Evolutionary conservation across 1,140 invertebrate species (phyloP).

Genomic region (Heliconius congener): DNA sequence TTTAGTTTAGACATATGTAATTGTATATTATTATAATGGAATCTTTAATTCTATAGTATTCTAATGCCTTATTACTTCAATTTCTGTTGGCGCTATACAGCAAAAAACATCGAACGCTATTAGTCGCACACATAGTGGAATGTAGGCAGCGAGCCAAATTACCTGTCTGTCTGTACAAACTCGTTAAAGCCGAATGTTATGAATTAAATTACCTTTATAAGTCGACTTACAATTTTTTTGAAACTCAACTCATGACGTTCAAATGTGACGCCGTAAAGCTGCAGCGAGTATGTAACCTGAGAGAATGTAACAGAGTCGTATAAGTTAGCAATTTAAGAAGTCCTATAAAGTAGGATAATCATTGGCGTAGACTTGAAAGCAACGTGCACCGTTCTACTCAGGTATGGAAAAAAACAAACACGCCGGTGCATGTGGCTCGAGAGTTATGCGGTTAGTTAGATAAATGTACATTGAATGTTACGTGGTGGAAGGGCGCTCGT

Average conservation of each 20-base stretch:
- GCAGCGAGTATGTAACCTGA: neutral
- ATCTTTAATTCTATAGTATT: neutral
- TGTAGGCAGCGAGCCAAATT: constrained; percentile 66
- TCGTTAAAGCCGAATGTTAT: constrained; percentile 51
- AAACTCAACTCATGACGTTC: neutral
- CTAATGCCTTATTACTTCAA: constrained; percentile 51
- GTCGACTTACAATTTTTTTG: constrained; percentile 20
- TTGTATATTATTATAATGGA: neutral
- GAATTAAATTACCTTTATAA: constrained; percentile 49
- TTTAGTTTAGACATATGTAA: neutral
- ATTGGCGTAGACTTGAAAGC: constrained; percentile 34
- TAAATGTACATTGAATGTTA: constrained; percentile 44
- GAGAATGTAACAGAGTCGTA: constrained; percentile 12
- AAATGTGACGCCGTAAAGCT: constrained; percentile 8
- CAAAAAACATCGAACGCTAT: constrained; percentile 51
- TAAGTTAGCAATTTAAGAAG: constrained; percentile 18
- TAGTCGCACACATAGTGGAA: constrained; percentile 57
- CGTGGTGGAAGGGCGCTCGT: neutral
- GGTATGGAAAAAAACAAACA: constrained; percentile 39
- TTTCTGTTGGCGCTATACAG: constrained; percentile 53
- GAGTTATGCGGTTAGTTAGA: constrained; percentile 55
- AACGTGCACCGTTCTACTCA: constrained; percentile 38
- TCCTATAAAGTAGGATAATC: constrained; percentile 28
- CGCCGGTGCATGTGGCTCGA: constrained; percentile 43
- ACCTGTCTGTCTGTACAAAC: constrained; percentile 49